phyloP scores from a whole-genome alignment of 2,888 invertebrate genomes.

The Harpalus rubripes region DNA sequence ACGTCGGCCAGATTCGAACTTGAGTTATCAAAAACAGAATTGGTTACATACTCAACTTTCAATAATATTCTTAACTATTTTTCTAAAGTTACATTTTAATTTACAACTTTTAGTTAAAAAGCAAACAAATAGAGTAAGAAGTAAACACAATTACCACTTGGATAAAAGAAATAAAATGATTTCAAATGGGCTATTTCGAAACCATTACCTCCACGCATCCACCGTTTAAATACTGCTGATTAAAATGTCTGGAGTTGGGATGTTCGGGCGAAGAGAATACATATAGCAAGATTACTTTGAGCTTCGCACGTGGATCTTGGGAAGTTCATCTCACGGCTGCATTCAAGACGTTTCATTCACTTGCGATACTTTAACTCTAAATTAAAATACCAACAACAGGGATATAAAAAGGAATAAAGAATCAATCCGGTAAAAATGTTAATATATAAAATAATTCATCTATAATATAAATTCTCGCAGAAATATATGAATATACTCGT shows the following conservation, averaged over 20 bases:
- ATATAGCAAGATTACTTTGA: constrained; percentile 54
- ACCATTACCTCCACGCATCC: constrained; percentile 45
- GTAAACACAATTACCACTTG: not conserved
- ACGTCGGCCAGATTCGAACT: too few relatives aligned
- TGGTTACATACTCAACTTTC: too few relatives aligned
- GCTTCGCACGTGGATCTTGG: constrained; percentile 14
- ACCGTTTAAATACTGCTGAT: constrained; percentile 56
- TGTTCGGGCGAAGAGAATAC: constrained; percentile 45
- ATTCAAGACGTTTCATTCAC: not conserved
- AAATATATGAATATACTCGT: too few relatives aligned
- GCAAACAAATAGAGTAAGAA: not conserved
- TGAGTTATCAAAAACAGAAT: too few relatives aligned
- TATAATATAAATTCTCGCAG: too few relatives aligned
- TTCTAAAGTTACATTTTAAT: too few relatives aligned
- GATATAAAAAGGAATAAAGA: not conserved
- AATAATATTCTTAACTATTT: too few relatives aligned
- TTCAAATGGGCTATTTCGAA: constrained; percentile 36
- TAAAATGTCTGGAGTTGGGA: constrained; percentile 33
- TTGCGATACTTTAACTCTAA: not conserved
- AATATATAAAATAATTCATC: too few relatives aligned
- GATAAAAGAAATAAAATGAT: constrained; percentile 33
- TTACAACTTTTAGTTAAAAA: not conserved
- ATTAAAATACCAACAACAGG: not conserved
- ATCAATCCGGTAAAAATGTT: too few relatives aligned
- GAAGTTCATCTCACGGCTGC: constrained; percentile 30